A percentile compares a stretch with the other conserved stretches of the same genome.
phyloP scores from a whole-genome alignment of 2,888 invertebrate genomes.

The Scelioninae gen. 2 region DNA sequence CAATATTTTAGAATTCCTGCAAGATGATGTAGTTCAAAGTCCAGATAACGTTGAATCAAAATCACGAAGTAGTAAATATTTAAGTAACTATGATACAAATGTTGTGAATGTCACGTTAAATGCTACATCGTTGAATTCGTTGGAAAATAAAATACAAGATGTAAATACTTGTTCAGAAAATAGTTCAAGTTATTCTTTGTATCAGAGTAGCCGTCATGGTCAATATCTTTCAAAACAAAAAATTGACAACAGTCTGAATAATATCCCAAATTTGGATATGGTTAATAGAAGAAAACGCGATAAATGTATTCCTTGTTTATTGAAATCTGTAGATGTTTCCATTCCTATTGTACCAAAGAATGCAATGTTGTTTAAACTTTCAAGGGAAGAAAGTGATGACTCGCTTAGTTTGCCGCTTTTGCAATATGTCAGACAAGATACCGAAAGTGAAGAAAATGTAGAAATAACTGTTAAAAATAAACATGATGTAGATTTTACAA shows the following conservation, averaged over 20 bases:
- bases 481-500: constrained; percentile 57
- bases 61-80: constrained; percentile 20
- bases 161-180: constrained; percentile 7
- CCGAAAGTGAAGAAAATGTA: constrained; percentile 4
- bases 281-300: constrained; percentile 66
- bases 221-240: constrained; percentile 14
- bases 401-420: constrained; percentile 52
- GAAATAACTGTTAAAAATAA: constrained; percentile 59
- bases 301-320: constrained; percentile 70
- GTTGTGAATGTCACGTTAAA: constrained; percentile 1
- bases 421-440: constrained; percentile 10
- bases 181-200: constrained; percentile 17
- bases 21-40: not conserved
- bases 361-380: constrained; percentile 1
- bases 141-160: constrained; percentile 1
- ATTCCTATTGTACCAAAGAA: constrained; percentile 5
- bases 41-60: constrained; percentile 6
- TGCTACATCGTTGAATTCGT: constrained; percentile 7
- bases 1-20: constrained; percentile 11
- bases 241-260: constrained; percentile 45
- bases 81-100: not conserved
- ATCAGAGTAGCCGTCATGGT: constrained; percentile 7
- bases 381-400: constrained; percentile 53
- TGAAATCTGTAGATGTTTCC: constrained; percentile 59
- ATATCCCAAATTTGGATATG: constrained; percentile 66